Percentiles rank a stretch among this genome's conserved stretches.
These are phyloP conservation scores for Apodemia zela DNA, from an alignment of 2,888 invertebrate genomes.

Conservation along the genomic window DNA sequence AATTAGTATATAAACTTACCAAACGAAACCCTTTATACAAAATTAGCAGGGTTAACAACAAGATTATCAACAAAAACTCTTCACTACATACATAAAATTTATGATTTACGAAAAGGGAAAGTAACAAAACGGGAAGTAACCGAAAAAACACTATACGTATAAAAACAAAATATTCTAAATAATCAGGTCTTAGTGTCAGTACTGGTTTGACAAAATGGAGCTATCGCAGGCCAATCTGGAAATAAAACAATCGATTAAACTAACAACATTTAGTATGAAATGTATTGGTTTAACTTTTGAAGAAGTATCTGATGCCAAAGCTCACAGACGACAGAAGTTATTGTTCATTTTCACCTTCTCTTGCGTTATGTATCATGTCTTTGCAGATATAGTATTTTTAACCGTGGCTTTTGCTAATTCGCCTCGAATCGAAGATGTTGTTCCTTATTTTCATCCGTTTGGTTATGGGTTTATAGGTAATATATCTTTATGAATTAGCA, in stretches of 20 bases:
- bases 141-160: neutral
- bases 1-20: too few species aligned
- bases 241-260: constrained; percentile 54
- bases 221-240: constrained; percentile 49
- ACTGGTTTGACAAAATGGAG: neutral
- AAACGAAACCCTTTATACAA: neutral
- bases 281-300: constrained; percentile 60
- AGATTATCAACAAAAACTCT: too few species aligned
- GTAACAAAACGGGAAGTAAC: neutral
- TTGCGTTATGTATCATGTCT: constrained; percentile 62
- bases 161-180: neutral
- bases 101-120: neutral
- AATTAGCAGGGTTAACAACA: neutral
- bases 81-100: neutral
- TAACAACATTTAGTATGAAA: constrained; percentile 57
- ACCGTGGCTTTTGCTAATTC: constrained; percentile 60
- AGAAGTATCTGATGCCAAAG: constrained; percentile 39
- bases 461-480: constrained; percentile 70
- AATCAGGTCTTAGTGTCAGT: neutral
- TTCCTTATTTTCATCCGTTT: constrained; percentile 69
- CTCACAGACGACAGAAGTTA: constrained; percentile 48
- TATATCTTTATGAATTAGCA: too few species aligned
- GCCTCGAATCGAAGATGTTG: constrained; percentile 67
- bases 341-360: constrained; percentile 57
- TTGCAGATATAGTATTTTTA: constrained; percentile 59